These are phyloP conservation scores for Linurgus olivaceus DNA, from an alignment of 2,797 vertebrate genomes.

Conservation along the genomic window DNA sequence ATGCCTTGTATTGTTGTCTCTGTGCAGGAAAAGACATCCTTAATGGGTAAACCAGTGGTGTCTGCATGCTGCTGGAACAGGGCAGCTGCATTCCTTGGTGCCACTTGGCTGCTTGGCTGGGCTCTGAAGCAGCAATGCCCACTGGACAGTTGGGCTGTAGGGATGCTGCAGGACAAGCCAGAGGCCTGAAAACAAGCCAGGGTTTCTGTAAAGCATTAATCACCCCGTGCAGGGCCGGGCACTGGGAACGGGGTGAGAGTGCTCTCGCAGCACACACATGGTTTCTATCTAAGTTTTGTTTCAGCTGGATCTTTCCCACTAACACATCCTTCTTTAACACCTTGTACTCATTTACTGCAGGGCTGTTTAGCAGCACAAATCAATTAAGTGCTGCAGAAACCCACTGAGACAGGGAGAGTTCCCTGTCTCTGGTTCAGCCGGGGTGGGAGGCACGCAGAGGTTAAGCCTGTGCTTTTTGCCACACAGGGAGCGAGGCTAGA, in stretches of 20 bases:
- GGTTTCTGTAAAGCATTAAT: not conserved
- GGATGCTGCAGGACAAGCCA: not conserved
- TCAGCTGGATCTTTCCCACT: constrained; percentile 9
- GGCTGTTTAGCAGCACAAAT: constrained; percentile 14
- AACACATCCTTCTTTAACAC: not conserved
- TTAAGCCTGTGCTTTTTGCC: not conserved
- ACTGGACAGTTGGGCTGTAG: accelerated
- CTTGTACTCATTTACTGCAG: constrained; percentile 2
- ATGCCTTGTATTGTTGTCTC: not conserved
- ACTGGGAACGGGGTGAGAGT: not conserved
- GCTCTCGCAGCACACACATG: not conserved
- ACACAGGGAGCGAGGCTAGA: not conserved
- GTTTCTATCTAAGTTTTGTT: constrained; percentile 23
- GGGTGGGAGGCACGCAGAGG: not conserved
- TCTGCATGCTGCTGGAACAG: not conserved
- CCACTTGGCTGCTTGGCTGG: not conserved
- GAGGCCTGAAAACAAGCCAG: not conserved
- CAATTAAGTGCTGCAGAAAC: constrained; percentile 9
- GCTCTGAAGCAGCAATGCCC: not conserved
- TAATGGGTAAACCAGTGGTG: not conserved
- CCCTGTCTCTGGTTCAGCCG: not conserved
- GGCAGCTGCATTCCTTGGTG: not conserved
- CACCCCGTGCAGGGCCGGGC: not conserved
- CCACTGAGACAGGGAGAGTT: not conserved
- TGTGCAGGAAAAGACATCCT: not conserved